Percentiles rank a stretch among this genome's conserved stretches.
Conservation (phyloP, 2,113 vertebrate species). For the Acrocephalus kingi region DNA sequence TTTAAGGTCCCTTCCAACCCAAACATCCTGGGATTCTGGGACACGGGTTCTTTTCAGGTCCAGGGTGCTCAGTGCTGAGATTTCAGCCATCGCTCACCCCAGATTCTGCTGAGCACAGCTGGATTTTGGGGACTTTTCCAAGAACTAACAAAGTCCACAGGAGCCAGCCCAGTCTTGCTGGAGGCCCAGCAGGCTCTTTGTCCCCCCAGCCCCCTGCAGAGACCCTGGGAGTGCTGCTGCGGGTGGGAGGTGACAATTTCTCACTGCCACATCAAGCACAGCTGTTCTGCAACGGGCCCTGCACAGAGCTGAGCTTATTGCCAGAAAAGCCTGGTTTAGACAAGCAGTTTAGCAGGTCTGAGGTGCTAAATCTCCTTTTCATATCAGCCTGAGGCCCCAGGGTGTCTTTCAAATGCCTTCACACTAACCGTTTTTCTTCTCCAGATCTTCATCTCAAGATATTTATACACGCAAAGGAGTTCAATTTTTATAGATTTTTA, state of each 20-base stretch:
- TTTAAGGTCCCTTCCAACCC: not conserved
- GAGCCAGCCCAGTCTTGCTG: not conserved
- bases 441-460: not conserved
- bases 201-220: not conserved
- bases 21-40: not conserved
- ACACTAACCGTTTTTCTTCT: fast-evolving
- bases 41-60: not conserved
- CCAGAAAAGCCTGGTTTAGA: not conserved
- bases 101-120: not conserved
- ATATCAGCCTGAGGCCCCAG: not conserved
- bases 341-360: not conserved
- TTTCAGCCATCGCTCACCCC: not conserved
- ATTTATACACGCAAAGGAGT: not conserved
- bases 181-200: not conserved
- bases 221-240: not conserved
- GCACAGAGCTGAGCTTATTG: not conserved
- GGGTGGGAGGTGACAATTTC: not conserved
- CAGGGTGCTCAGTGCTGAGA: not conserved
- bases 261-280: not conserved
- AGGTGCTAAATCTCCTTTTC: not conserved
- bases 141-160: not conserved
- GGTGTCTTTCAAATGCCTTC: not conserved
- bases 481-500: not conserved
- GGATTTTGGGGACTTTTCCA: not conserved
- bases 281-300: not conserved